Evolutionary conservation across 1,140 invertebrate species (phyloP).

Genomic region (Halyomorpha halys): DNA sequence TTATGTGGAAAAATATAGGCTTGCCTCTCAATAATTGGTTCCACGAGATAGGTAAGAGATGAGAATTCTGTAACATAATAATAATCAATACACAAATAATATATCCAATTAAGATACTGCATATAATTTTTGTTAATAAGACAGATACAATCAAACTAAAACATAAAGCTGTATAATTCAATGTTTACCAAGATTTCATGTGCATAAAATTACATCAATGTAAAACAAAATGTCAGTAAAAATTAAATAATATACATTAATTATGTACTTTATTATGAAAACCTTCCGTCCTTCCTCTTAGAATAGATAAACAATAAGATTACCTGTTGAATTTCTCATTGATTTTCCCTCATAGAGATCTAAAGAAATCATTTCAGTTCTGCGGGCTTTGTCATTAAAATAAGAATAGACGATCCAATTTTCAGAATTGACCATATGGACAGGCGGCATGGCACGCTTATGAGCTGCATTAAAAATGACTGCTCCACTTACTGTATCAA

Average conservation of each 20-base stretch:
- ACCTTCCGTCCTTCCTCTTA: too few species aligned
- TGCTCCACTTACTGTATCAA: conserved; percentile 83
- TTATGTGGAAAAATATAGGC: conserved; percentile 81
- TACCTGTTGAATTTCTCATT: conserved; percentile 69
- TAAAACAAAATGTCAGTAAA: too few species aligned
- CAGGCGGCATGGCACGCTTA: conserved; percentile 65
- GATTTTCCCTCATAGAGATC: conserved; percentile 90
- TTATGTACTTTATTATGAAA: too few species aligned
- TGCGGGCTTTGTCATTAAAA: conserved; percentile 84
- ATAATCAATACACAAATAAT: conserved; percentile 4
- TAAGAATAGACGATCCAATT: conserved; percentile 95
- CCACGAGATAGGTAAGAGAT: conserved; percentile 57
- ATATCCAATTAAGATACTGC: not conserved
- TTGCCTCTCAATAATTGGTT: conserved; percentile 75
- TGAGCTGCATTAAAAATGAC: conserved; percentile 63
- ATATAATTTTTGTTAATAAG: not conserved
- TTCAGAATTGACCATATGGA: conserved; percentile 89
- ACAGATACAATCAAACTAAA: not conserved
- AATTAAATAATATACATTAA: too few species aligned
- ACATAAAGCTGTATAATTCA: not conserved
- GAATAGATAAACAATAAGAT: not conserved
- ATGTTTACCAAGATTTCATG: too few species aligned
- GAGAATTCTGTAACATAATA: conserved; percentile 56
- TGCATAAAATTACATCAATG: too few species aligned
- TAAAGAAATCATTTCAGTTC: conserved; percentile 81